A percentile compares a stretch with the other conserved stretches of the same genome.
Evolutionary conservation across 2,888 invertebrate species (phyloP).

Genomic region (Bombylius major): DNA sequence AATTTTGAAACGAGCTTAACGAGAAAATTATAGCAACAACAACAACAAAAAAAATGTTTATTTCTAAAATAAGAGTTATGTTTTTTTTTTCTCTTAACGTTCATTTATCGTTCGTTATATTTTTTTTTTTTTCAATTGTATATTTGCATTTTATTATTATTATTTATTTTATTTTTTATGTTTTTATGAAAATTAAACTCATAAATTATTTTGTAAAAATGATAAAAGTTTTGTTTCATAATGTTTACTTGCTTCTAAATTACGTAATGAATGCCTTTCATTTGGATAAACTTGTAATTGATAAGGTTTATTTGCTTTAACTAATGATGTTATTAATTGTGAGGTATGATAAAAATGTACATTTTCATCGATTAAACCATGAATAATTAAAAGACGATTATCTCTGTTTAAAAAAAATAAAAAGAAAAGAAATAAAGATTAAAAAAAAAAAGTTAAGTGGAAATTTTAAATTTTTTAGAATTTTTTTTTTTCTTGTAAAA

Average conservation of each 20-base stretch:
- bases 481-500: neutral
- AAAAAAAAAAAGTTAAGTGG: neutral
- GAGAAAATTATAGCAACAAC: no score
- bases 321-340: constrained; percentile 75
- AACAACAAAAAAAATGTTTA: no score
- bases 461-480: no score
- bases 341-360: constrained; percentile 97
- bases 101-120: no score
- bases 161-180: no score
- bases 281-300: constrained; percentile 90
- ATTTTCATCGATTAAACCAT: constrained; percentile 96
- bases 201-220: constrained; percentile 75
- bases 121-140: no score
- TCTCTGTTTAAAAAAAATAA: constrained; percentile 41
- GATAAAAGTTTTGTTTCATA: constrained; percentile 90
- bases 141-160: no score
- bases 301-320: constrained; percentile 93
- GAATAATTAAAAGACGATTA: constrained; percentile 84
- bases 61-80: no score
- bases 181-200: constrained; percentile 19
- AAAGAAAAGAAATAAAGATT: constrained; percentile 13
- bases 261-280: constrained; percentile 90
- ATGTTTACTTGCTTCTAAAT: constrained; percentile 88
- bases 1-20: no score
- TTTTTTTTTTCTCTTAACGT: no score